phyloP scores from a whole-genome alignment of 1,140 invertebrate species.

The Helicorthomorpha holstii region DNA sequence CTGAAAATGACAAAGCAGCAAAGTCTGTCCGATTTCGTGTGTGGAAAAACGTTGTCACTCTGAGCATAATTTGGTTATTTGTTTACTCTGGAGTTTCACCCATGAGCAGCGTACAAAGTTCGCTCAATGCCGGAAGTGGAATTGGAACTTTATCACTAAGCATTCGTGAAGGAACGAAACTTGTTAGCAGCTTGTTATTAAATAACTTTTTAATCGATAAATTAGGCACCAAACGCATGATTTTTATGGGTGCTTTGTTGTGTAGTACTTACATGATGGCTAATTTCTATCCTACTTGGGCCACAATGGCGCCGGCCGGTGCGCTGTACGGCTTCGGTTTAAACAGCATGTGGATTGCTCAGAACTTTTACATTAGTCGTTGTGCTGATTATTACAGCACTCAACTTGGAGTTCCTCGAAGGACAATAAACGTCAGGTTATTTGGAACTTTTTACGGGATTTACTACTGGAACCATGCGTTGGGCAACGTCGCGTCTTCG shows the following conservation, averaged over 20 bases:
- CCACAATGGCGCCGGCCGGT: constrained; percentile 27
- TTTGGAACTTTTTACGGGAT: constrained; percentile 97
- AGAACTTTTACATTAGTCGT: constrained; percentile 88
- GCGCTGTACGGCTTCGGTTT: constrained; percentile 55
- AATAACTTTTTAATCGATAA: constrained; percentile 22
- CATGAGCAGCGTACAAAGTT: not conserved
- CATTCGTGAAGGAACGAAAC: not conserved
- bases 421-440: constrained; percentile 81
- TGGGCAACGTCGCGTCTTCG: constrained; percentile 94
- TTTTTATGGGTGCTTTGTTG: constrained; percentile 21
- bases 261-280: constrained; percentile 30
- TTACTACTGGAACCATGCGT: constrained; percentile 85
- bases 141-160: not conserved
- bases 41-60: constrained; percentile 3
- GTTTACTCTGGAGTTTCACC: not conserved
- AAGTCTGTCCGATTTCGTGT: not conserved
- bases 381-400: constrained; percentile 11
- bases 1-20: too few species aligned
- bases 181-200: constrained; percentile 75
- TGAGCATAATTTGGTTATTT: constrained; percentile 3
- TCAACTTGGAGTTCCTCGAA: constrained; percentile 18
- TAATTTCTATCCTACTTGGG: constrained; percentile 28
- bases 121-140: not conserved
- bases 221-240: constrained; percentile 26
- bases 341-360: constrained; percentile 90